Evolutionary conservation across 2,797 vertebrate species (phyloP).

Genomic region (Lepilemur septentrionalis): DNA sequence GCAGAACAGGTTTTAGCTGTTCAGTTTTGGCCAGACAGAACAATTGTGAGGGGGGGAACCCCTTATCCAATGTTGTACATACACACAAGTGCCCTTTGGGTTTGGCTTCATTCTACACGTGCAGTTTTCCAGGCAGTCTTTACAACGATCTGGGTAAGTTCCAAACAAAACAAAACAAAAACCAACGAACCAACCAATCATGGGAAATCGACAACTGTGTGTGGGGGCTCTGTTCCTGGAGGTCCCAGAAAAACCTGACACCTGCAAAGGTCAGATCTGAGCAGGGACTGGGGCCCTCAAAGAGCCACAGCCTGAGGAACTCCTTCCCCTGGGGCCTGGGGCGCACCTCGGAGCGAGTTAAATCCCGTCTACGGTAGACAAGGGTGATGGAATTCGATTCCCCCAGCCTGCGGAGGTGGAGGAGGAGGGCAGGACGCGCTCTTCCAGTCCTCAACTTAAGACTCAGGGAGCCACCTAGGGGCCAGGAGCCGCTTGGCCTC

Average conservation of each 20-base stretch:
- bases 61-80: background rate
- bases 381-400: background rate
- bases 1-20: background rate
- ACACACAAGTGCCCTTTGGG: background rate
- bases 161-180: background rate
- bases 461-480: rapidly evolving
- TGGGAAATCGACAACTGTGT: background rate
- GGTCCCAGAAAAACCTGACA: background rate
- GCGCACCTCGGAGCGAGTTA: background rate
- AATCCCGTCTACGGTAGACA: background rate
- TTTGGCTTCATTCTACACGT: background rate
- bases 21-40: background rate
- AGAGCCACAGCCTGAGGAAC: background rate
- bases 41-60: background rate
- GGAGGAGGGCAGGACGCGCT: rapidly evolving
- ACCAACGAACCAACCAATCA: background rate
- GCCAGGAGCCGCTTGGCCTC: rapidly evolving
- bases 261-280: background rate
- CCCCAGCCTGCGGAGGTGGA: background rate
- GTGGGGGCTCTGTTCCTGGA: background rate
- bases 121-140: background rate
- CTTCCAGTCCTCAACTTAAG: rapidly evolving
- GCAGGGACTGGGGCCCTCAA: background rate
- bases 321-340: background rate
- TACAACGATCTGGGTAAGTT: background rate